Conservation (phyloP, 2,113 vertebrate genomes). For the Otis tarda region DNA sequence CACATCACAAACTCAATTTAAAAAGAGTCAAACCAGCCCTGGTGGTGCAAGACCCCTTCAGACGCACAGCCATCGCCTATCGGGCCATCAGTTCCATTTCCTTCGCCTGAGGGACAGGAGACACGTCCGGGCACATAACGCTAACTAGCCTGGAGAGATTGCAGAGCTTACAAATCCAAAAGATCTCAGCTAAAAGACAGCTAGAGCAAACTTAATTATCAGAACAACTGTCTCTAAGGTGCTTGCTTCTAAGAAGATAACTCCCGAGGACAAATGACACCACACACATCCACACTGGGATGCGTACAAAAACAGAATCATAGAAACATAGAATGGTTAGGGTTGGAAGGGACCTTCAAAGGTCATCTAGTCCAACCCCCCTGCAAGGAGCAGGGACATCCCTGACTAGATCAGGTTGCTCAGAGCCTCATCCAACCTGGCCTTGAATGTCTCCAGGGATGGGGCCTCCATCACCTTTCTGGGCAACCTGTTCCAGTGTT, state of each 20-base stretch:
- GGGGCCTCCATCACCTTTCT: no score
- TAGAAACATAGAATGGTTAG: no score
- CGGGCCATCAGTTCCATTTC: fast-evolving
- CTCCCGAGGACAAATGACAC: fast-evolving
- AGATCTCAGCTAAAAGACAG: neutral
- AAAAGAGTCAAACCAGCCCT: neutral
- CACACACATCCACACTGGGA: fast-evolving
- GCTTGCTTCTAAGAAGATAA: neutral
- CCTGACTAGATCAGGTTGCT: no score
- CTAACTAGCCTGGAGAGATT: neutral
- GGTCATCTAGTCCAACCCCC: no score
- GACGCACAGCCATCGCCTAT: neutral
- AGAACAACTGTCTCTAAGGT: neutral
- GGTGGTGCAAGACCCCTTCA: neutral
- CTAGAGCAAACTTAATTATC: fast-evolving
- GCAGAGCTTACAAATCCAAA: neutral
- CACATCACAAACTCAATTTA: neutral
- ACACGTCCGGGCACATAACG: fast-evolving
- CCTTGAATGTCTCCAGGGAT: no score
- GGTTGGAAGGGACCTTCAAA: no score
- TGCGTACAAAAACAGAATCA: fast-evolving
- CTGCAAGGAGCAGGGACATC: no score
- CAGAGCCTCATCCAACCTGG: no score
- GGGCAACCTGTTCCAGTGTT: no score
- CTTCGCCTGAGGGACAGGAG: neutral